A percentile compares a stretch with the other conserved stretches of the same genome.
These are phyloP conservation scores for Drosophila seclusa DNA, from an alignment of 2,888 invertebrate genomes.

Conservation along the genomic window DNA sequence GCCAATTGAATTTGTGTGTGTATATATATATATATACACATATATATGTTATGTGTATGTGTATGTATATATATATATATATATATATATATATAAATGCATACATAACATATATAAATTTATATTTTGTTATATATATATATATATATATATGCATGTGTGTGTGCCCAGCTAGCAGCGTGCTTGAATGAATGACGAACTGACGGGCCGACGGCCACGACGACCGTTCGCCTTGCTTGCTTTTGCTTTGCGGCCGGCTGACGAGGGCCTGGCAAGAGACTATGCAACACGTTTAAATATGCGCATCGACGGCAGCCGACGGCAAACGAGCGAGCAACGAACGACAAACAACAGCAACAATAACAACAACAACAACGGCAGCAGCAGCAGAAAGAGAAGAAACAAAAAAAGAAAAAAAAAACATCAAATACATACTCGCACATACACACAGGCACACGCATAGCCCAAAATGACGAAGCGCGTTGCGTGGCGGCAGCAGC, in stretches of 20 bases:
- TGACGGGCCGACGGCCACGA: slow-evolving; percentile 62
- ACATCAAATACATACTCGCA: slow-evolving; percentile 53
- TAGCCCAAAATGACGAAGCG: slow-evolving; percentile 63
- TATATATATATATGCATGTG: slow-evolving; percentile 13
- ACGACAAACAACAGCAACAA: slow-evolving; percentile 49
- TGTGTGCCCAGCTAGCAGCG: slow-evolving; percentile 67
- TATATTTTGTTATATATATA: slow-evolving; percentile 8
- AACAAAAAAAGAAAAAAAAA: slow-evolving; percentile 27
- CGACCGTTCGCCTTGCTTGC: slow-evolving; percentile 71
- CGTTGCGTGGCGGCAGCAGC: slow-evolving; percentile 55
- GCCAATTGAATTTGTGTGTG: slow-evolving; percentile 75
- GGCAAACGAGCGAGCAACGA: slow-evolving; percentile 69
- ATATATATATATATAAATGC: neutral
- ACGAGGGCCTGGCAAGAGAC: slow-evolving; percentile 83
- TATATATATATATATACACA: slow-evolving; percentile 11
- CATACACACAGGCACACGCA: slow-evolving; percentile 46
- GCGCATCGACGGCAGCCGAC: slow-evolving; percentile 77
- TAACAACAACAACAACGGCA: slow-evolving; percentile 33
- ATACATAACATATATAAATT: neutral
- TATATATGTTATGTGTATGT: neutral
- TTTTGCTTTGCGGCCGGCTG: slow-evolving; percentile 64
- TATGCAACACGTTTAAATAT: slow-evolving; percentile 81
- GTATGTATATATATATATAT: slow-evolving; percentile 6
- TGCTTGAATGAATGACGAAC: slow-evolving; percentile 77
- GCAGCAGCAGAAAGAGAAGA: slow-evolving; percentile 27